Evolutionary conservation across 2,113 vertebrate species (phyloP), one percentile per base, ranked within the genome.

Genomic region (Cyprinodon variegatus): DNA sequence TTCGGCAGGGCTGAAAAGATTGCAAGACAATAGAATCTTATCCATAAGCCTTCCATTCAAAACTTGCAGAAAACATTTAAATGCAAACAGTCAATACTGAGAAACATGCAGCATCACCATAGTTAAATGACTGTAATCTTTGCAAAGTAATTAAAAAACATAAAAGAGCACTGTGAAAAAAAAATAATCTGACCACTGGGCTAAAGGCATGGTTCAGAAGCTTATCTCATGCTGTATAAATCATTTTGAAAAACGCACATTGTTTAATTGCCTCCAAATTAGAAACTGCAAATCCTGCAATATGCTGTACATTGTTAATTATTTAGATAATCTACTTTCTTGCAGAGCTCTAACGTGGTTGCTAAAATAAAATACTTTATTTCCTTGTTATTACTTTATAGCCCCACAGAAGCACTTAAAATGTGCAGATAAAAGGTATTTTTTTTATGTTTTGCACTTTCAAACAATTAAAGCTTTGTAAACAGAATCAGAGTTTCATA

Each of bases 1-100:
- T 95, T 98, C 8, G 98, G 98, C 88, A 99, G 95, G 82, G 98
- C 98, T 99, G 83, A 12, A 66, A 12, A 39, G 53, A 68, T 39
- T 74, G 64, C 82, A 65, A 70, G 5, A 12, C 1, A 17, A 11
- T 20, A n/a, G 48, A 40, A 69, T 15, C 10, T 68, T 22, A 65
- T 36, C n/a, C 29, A 20, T 11, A 4, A 29, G 29, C 29, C 29
- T 4, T 61, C 29, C 5, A 66, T 43, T 63, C 65, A 45, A 14
- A 22, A 45, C 9, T 48, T 17, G 2, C 22, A 4, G 60, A 29
- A 22, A 50, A 65, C 15, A n/a, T 40, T 11, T 7, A 3, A 53
- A 53, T 17, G 14, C 48, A 65, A 78, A 60, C 36, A 60, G 36
- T 61, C 50, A 57, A 45, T 61, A 65, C 66, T 11, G 6, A 65